phyloP scores from a whole-genome alignment of 1,140 invertebrate species.

The Lordiphosa mommai region DNA sequence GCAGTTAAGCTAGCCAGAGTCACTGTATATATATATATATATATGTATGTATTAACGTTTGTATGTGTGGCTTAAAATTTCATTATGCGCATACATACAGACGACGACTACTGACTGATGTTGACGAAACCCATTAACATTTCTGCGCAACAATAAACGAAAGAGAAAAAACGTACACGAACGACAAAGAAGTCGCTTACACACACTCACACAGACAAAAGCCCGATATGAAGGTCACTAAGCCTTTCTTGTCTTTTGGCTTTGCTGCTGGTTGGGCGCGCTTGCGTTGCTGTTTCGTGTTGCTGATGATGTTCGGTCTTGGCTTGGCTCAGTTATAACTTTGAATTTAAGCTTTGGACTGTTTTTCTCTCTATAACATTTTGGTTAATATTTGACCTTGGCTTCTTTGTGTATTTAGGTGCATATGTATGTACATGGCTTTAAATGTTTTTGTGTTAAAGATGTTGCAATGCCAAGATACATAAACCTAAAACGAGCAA shows the following conservation, averaged over 20 bases:
- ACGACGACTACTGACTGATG: not conserved
- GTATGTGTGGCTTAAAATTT: conserved; percentile 40
- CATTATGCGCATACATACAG: conserved; percentile 36
- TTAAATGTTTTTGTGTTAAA: conserved; percentile 5
- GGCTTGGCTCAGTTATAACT: conserved; percentile 46
- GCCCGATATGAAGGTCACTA: conserved; percentile 73
- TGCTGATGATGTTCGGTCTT: conserved; percentile 51
- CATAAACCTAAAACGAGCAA: not conserved
- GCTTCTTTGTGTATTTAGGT: conserved; percentile 47
- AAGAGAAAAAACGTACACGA: conserved; percentile 44
- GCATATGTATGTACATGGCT: conserved; percentile 33
- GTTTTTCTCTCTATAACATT: conserved; percentile 69
- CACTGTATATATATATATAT: conserved; percentile 4
- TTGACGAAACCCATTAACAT: conserved; percentile 43
- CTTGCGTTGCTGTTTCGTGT: conserved; percentile 40
- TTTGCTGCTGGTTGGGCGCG: conserved; percentile 32
- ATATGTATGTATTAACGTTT: conserved; percentile 9
- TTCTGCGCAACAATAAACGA: conserved; percentile 53
- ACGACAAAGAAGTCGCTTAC: conserved; percentile 41
- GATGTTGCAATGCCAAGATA: conserved; percentile 32
- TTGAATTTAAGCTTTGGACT: conserved; percentile 44
- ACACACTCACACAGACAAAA: conserved; percentile 41
- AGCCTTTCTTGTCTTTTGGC: conserved; percentile 68
- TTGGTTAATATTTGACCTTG: conserved; percentile 63
- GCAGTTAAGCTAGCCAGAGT: conserved; percentile 42